Evolutionary conservation across 2,888 invertebrate species (phyloP).

Genomic region (Apodemia zela): DNA sequence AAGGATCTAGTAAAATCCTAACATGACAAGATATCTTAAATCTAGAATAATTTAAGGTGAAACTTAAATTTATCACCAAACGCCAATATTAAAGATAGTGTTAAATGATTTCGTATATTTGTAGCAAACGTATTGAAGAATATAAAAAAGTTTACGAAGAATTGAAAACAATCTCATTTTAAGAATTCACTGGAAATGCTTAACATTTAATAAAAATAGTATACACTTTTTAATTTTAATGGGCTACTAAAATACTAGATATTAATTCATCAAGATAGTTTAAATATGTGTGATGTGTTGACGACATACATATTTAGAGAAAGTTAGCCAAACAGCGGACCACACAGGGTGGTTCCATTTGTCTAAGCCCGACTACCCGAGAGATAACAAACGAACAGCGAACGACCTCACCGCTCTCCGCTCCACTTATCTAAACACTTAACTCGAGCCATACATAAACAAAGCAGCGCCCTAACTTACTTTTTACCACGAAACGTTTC

Average conservation of each 20-base stretch:
- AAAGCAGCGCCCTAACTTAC: conserved; percentile 70
- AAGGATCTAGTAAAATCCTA: too few species aligned
- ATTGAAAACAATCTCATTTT: too few species aligned
- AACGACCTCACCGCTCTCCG: conserved; percentile 52
- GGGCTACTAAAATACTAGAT: not conserved
- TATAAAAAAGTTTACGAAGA: too few species aligned
- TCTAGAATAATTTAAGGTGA: too few species aligned
- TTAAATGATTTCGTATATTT: too few species aligned
- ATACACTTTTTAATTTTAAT: not conserved
- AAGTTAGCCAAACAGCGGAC: conserved; percentile 65
- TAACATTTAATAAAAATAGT: too few species aligned
- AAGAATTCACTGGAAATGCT: too few species aligned
- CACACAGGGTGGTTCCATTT: conserved; percentile 77
- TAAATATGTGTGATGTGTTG: not conserved
- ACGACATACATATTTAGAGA: conserved; percentile 55
- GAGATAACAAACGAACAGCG: conserved; percentile 73
- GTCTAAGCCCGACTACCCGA: conserved; percentile 61
- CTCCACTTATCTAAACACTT: conserved; percentile 79
- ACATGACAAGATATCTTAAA: too few species aligned
- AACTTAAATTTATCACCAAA: too few species aligned
- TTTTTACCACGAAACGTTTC: conserved; percentile 73
- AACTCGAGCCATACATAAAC: conserved; percentile 73
- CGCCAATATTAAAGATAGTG: too few species aligned
- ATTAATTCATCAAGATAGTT: not conserved
- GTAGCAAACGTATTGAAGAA: too few species aligned